A percentile compares a stretch with the other conserved stretches of the same genome.
Conservation (phyloP, 2,113 vertebrate species). For the Ctenomys sociabilis region DNA sequence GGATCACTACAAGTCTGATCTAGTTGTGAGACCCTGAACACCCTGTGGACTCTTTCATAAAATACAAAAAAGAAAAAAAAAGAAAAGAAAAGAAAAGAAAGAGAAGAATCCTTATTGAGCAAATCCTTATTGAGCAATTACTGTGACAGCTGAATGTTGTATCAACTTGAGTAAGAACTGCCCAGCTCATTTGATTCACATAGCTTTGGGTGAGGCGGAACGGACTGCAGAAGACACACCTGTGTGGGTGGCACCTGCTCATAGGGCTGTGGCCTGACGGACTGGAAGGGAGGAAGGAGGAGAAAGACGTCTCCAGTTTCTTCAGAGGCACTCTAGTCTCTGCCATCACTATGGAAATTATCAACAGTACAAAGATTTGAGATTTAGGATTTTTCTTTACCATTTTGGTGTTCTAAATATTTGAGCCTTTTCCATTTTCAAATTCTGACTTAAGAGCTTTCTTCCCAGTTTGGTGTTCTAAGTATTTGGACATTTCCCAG, state of each 20-base stretch:
- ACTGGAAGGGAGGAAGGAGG: background rate
- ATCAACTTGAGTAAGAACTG: background rate
- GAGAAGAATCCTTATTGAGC: too few relatives aligned
- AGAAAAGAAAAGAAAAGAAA: too few relatives aligned
- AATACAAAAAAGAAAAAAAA: too few relatives aligned
- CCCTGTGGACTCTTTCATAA: too few relatives aligned
- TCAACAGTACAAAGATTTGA: constrained; percentile 19
- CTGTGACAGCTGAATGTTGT: background rate
- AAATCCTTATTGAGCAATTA: background rate
- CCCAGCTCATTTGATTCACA: background rate
- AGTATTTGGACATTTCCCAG: background rate
- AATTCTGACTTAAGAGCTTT: background rate
- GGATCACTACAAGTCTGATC: too few relatives aligned
- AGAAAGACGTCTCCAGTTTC: background rate
- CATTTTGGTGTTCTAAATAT: background rate
- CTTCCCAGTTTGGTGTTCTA: background rate
- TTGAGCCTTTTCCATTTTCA: constrained; percentile 41
- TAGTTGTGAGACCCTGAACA: too few relatives aligned
- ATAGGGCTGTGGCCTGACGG: background rate
- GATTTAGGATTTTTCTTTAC: background rate
- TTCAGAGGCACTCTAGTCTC: background rate
- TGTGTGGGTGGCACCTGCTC: background rate
- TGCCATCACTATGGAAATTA: background rate
- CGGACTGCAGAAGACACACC: background rate
- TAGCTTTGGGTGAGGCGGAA: background rate